Percentiles rank a stretch among this genome's conserved stretches.
Conservation (phyloP, 2,797 vertebrate genomes). For the Hemibagrus guttatus region DNA sequence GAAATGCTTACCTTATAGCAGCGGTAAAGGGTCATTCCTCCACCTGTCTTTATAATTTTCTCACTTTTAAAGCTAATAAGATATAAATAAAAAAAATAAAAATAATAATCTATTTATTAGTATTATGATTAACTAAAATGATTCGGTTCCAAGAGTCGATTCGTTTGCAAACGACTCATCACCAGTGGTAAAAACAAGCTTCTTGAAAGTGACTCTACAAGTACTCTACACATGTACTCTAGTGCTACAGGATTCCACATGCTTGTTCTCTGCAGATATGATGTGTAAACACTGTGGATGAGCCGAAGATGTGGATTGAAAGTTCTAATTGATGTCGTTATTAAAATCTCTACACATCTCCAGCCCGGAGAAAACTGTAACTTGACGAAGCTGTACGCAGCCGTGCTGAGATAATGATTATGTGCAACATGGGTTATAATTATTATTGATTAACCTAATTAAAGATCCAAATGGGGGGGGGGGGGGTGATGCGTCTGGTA, state of each 20-base stretch:
- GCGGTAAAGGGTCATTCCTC: background rate
- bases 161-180: background rate
- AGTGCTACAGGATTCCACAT: background rate
- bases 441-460: constrained; percentile 19
- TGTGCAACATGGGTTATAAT: background rate
- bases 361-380: background rate
- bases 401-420: constrained; percentile 6
- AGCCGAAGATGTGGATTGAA: background rate
- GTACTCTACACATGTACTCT: too few species aligned
- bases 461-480: background rate
- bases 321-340: background rate
- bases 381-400: background rate
- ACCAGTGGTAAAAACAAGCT: background rate
- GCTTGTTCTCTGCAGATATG: background rate
- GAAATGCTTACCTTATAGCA: too few species aligned
- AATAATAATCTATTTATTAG: too few species aligned
- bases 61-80: too few species aligned
- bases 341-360: background rate
- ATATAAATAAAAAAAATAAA: too few species aligned
- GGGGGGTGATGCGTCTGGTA: background rate
- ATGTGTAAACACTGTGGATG: background rate
- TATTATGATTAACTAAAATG: too few species aligned
- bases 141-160: too few species aligned
- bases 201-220: background rate
- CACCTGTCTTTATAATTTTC: background rate